Percentiles rank a stretch among this genome's conserved stretches.
These are phyloP conservation scores for Pyrrhosoma nymphula DNA, from an alignment of 2,888 invertebrate genomes.

Conservation along the genomic window DNA sequence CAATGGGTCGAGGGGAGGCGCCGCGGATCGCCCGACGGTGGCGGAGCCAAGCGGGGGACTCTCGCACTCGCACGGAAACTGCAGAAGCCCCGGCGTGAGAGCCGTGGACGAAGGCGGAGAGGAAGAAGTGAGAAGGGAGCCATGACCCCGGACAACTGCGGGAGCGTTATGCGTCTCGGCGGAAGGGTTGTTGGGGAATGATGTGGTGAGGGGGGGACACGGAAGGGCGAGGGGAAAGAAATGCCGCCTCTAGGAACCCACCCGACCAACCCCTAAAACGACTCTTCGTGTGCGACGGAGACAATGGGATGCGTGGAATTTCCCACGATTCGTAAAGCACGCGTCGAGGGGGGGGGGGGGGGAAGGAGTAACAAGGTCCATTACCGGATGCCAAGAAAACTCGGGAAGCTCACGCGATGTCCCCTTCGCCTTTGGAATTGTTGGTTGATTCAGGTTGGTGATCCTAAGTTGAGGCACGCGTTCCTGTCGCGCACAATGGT, in stretches of 20 bases:
- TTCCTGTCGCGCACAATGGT: not conserved
- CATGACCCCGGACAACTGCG: constrained; percentile 60
- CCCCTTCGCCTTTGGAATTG: not conserved
- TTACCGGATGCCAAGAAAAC: constrained; percentile 44
- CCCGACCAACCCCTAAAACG: not conserved
- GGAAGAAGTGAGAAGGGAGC: not conserved
- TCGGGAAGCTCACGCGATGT: not conserved
- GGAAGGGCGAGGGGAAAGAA: too few relatives aligned
- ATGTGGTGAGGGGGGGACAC: not conserved
- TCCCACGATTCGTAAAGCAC: constrained; percentile 49
- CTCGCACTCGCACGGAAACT: not conserved
- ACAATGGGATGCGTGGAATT: constrained; percentile 53
- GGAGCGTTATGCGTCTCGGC: not conserved
- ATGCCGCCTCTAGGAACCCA: too few relatives aligned
- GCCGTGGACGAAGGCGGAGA: not conserved
- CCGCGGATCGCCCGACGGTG: not conserved
- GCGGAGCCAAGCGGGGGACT: constrained; percentile 37
- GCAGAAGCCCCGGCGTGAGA: not conserved
- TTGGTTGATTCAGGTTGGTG: not conserved
- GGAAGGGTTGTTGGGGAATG: not conserved
- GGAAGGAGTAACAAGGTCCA: constrained; percentile 51
- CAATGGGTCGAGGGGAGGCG: not conserved
- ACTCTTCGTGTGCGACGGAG: constrained; percentile 11
- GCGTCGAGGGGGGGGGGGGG: too few relatives aligned
- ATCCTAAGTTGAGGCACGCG: not conserved